A percentile compares a stretch with the other conserved stretches of the same genome.
Conservation (phyloP, 2,113 vertebrate species). For the Mesocricetus auratus region DNA sequence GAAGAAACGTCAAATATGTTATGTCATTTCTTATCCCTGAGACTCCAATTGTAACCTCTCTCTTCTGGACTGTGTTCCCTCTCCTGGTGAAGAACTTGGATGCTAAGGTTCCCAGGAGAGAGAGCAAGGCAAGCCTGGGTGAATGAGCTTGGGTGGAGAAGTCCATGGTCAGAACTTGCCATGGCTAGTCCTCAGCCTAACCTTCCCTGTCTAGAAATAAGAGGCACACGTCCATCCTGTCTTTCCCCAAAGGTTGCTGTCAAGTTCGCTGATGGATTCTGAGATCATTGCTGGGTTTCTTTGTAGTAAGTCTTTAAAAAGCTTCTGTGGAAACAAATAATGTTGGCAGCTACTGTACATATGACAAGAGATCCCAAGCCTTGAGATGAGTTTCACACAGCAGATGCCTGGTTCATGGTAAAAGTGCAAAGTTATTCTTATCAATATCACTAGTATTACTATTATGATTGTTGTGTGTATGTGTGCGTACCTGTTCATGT, state of each 20-base stretch:
- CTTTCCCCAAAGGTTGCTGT: not conserved
- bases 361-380: not conserved
- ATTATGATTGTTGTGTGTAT: not conserved
- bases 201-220: not conserved
- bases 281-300: not conserved
- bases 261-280: not conserved
- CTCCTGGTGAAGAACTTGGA: not conserved
- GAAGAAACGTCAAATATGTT: not conserved
- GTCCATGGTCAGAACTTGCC: not conserved
- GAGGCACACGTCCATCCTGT: no score
- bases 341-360: accelerated
- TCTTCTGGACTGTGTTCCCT: not conserved
- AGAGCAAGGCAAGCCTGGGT: not conserved
- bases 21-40: not conserved
- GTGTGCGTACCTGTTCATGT: not conserved
- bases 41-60: not conserved
- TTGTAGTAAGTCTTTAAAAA: not conserved
- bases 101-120: not conserved
- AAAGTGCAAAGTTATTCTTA: not conserved
- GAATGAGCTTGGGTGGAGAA: not conserved
- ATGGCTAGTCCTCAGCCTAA: not conserved
- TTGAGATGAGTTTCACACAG: not conserved
- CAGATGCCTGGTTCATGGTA: not conserved
- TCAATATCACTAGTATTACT: not conserved
- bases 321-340: not conserved